These are phyloP conservation scores for Platysternon megacephalum DNA, from an alignment of 2,113 vertebrate species.

Conservation along the genomic window DNA sequence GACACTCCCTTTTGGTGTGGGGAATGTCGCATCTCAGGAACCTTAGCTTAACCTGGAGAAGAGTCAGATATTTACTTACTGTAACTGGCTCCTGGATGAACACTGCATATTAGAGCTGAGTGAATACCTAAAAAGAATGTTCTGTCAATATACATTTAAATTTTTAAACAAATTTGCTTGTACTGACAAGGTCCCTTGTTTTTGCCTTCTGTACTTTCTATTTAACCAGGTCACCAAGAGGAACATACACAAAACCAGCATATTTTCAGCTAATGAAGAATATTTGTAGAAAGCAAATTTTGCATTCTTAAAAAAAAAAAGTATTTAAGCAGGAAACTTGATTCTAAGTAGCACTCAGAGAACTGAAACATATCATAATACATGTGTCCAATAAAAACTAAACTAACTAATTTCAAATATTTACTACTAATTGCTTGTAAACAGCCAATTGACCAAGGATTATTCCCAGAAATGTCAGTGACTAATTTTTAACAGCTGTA, in stretches of 20 bases:
- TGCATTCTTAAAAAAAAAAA: not conserved
- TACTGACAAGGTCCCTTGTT: not conserved
- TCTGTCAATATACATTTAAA: not conserved
- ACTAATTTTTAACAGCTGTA: not conserved
- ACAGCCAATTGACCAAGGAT: not conserved
- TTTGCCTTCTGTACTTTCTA: not conserved
- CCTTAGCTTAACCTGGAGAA: not conserved
- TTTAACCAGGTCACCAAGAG: not conserved
- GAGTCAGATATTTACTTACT: not conserved
- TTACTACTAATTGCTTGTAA: not conserved
- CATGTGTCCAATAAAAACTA: not conserved
- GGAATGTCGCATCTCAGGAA: not conserved
- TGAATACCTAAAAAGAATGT: not conserved
- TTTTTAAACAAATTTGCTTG: not conserved
- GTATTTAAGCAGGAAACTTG: not conserved
- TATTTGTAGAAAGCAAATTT: not conserved
- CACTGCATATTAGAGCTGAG: not conserved
- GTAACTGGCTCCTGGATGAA: not conserved
- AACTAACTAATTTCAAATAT: conserved; percentile 2
- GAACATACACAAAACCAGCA: not conserved
- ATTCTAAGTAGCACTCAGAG: not conserved
- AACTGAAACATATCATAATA: not conserved
- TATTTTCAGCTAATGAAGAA: not conserved
- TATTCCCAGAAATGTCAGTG: conserved; percentile 2
- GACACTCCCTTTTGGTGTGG: not conserved